Base-by-base conservation (phyloP, 2,113 vertebrate genomes). In the Archilochus colubris region DNA sequence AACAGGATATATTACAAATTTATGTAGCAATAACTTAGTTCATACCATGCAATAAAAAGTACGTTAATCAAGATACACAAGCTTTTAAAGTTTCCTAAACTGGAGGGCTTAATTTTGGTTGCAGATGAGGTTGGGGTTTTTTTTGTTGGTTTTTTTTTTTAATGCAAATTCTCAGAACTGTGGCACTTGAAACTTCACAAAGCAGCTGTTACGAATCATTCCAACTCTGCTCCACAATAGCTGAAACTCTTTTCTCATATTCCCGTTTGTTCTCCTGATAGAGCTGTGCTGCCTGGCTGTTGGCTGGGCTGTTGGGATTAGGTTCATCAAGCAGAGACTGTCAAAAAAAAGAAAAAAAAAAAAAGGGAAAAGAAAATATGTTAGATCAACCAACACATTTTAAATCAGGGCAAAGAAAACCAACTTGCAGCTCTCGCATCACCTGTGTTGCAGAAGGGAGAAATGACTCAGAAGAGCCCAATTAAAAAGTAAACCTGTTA, bases 191-290 rank as follows among this genome's bases (percentile, higher is more conserved):
- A 97, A 97, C 94, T 95, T 97, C 97, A 95, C 85, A 95, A 95
- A 98, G 98, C 94, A 85, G 97, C 92, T 95, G 94, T 98, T 99
- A 99, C 66, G 98, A 99, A 94, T 99, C 99, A 86, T 99, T 99
- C 99, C 99, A 99, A 98, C 99, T 99, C 97, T 99, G 99, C 97
- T 99, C 99, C 53, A 99, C 99, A 69, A 99, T 99, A 95, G 99
- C 99, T 62, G 99, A 99, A 97, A 99, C 99, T 97, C 99, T 98
- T 96, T 99, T 99, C 97, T 99, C 99, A 48, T 99, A 99, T 97
- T 99, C 99, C 54, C 99, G 98, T 96, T 99, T 99, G 98, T 99
- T 99, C 97, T 99, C 99, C 97, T 99, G 99, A 97, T 99, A 99
- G 94, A 99, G 99, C 92, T 99, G 99, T 91, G 99, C 99, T 17